Percentiles rank a stretch among this genome's conserved stretches.
Conservation (phyloP, 92 coral and sea anemone species). For the Zoanthus sociatus region DNA sequence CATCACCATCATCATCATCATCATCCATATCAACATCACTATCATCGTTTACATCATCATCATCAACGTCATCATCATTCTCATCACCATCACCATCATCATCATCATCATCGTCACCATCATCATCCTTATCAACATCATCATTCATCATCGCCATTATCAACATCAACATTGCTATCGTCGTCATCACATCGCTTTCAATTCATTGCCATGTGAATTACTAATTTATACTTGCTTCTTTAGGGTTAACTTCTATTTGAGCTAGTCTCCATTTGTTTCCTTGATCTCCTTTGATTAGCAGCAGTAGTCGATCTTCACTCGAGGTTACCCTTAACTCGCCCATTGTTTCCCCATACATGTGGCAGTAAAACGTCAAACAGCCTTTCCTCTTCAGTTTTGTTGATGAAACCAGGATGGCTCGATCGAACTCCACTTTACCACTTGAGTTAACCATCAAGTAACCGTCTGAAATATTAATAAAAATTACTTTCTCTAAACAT, state of each 20-base stretch:
- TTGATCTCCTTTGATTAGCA: conserved; percentile 6
- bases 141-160: no score
- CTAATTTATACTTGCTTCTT: not conserved
- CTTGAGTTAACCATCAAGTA: conserved; percentile 5
- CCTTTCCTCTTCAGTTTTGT: not conserved
- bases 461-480: not conserved
- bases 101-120: not conserved
- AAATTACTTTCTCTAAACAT: not conserved
- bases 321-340: conserved; percentile 6
- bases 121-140: not conserved
- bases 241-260: not conserved
- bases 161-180: not conserved
- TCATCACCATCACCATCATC: not conserved
- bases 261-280: conserved; percentile 24
- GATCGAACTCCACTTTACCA: not conserved
- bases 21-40: no score
- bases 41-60: not conserved
- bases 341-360: conserved; percentile 16
- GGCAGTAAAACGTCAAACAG: conserved; percentile 14
- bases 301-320: not conserved
- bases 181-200: not conserved
- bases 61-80: no score
- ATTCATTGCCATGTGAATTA: not conserved
- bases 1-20: no score
- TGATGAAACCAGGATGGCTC: not conserved